Base-by-base conservation (phyloP, 1,140 invertebrate genomes). In the Drosophila pachea region DNA sequence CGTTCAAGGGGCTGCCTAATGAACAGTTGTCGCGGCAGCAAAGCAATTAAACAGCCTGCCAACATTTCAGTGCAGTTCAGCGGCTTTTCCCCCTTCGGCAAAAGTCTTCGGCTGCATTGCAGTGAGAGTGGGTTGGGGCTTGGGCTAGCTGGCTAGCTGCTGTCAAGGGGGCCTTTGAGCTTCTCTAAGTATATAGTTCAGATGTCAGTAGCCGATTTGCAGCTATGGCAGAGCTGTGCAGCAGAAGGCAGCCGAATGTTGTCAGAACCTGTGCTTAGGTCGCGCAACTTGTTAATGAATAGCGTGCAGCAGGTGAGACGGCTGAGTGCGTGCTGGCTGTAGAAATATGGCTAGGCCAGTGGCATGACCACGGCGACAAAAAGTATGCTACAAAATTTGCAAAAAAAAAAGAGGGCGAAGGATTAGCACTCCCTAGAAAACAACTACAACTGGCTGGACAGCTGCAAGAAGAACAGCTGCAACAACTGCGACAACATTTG, bases 21-120 rank as follows among this genome's bases (percentile, higher is more conserved):
- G 79, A 79, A 76, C 70, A 68, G 73, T 76, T 71, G 78, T 54
- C 60, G 70, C 63, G 60, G 66, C 62, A 33, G 49, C 38, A 47
- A 49, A 59, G 69, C 81, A 84, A 84, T 84, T 86, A 84, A 86
- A 86, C 76, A 86, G 70, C 43, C 70, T 68, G 65, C 59, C 42
- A 54, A 43, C 60, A 62, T 61, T 67, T 70, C 54, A 58, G 70
- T 78, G 69, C 48, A 8, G 53, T 58, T 69, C 53, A 65, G 52
- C 66, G 47, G 73, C 77, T 76, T 63, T 43, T 68, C 63, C 62
- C 73, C 6, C 8, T 49, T 49, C 7, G 70, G 73, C 58, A 73
- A 69, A 66, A 75, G 52, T 7, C 35, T 35, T 54, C n/a, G n/a
- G 14, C 40, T 35, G 11, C 16, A 31, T n/a, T n/a, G 32, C 14